Evolutionary conservation across 2,113 vertebrate species (phyloP).

Genomic region (Gymnarchus niloticus): DNA sequence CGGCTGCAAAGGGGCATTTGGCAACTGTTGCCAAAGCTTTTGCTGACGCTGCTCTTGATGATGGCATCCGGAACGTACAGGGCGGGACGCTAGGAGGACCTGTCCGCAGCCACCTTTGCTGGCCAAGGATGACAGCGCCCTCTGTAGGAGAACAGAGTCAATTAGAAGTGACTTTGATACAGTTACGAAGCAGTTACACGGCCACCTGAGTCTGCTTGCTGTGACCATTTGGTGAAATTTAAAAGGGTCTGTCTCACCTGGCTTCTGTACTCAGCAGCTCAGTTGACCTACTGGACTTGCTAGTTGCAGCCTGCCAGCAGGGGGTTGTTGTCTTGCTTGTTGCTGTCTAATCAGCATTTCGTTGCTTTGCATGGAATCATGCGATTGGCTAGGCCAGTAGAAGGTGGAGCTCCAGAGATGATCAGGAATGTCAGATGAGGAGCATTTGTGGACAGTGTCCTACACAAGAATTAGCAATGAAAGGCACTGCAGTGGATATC

Average conservation of each 20-base stretch:
- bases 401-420: not conserved
- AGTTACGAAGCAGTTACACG: not conserved
- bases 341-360: not conserved
- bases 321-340: not conserved
- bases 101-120: not conserved
- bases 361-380: not conserved
- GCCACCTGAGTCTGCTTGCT: not conserved
- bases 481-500: not conserved
- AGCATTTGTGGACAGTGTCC: not conserved
- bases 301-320: not conserved
- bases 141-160: not conserved
- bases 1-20: not conserved
- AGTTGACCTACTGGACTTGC: not conserved
- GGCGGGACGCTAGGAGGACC: not conserved
- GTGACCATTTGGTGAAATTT: not conserved
- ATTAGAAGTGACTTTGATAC: not conserved
- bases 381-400: not conserved
- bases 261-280: too few species aligned
- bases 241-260: not conserved
- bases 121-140: not conserved
- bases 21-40: not conserved
- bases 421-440: not conserved
- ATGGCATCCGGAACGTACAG: constrained; percentile 7
- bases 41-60: not conserved
- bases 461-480: not conserved